phyloP scores from a whole-genome alignment of 2,888 invertebrate genomes.

The Trissolcus brochymenae region DNA sequence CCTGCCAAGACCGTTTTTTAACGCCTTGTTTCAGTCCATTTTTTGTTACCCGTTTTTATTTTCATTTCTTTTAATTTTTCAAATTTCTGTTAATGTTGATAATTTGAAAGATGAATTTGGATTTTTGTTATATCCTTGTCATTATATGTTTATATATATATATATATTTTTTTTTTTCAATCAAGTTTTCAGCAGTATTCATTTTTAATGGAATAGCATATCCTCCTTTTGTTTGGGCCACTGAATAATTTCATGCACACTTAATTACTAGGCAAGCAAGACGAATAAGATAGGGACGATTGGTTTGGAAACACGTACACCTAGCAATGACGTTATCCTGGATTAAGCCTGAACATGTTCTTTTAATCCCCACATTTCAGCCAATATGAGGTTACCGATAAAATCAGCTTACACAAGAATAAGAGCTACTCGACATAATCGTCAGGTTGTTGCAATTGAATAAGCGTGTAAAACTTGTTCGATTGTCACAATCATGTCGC shows the following conservation, averaged over 20 bases:
- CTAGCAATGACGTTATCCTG: conserved; percentile 17
- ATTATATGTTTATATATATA: too few species aligned
- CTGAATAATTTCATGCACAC: background rate
- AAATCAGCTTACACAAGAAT: conserved; percentile 5
- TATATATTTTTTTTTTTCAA: too few species aligned
- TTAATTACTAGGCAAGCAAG: background rate
- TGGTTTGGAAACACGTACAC: conserved; percentile 7
- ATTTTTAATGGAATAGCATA: too few species aligned
- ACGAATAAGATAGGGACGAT: conserved; percentile 7
- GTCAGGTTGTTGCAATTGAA: conserved; percentile 7
- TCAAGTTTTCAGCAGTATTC: too few species aligned
- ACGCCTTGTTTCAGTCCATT: background rate
- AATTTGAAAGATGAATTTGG: too few species aligned
- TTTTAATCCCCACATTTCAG: conserved; percentile 12
- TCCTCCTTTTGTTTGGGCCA: too few species aligned
- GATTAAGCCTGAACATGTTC: conserved; percentile 11
- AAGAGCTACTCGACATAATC: background rate
- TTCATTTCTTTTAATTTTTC: background rate
- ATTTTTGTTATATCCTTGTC: too few species aligned
- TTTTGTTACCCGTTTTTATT: background rate
- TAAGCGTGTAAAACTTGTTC: conserved; percentile 8
- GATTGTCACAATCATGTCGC: background rate
- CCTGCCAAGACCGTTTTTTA: background rate
- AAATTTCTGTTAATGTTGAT: background rate
- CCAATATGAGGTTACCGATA: conserved; percentile 14